Base-by-base conservation (phyloP, 2,888 invertebrate species). In the Papilio gigon region DNA sequence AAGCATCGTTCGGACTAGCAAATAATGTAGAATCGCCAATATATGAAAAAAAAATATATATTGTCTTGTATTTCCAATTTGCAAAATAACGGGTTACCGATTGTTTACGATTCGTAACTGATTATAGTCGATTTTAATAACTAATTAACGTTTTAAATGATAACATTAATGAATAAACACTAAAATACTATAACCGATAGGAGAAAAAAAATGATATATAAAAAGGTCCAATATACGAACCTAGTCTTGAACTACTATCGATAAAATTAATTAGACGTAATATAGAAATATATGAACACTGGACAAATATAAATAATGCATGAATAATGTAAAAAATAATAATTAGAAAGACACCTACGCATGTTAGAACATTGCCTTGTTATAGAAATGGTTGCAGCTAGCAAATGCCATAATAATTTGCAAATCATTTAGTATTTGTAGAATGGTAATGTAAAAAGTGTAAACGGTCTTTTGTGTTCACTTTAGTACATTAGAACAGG, bases 401-500 rank as follows among this genome's bases (percentile, higher is more conserved):
- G 53, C 27, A 25, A 47, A 47, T 22, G 22, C 22, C 20, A 22
- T 50, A 25, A 50, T 14, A 53, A 14, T 27, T 53, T 53, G 14
- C 14, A 50, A 50, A 27, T 14, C n/a, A 50, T 6, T 8, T n/a
- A 27, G 8, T 14, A 20, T 17, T n/a, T 53, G 27, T 27, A 53
- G n/a, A 53, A n/a, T 6, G 53, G 30, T 53, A 11, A 25, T 50
- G 25, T 50, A 17, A 53, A 35, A 53, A 71, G 61, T 50, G 68
- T 77, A 33, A 56, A 77, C 78, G 83, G 86, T 85, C 83, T 80
- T 71, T 65, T 70, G 82, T 84, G 83, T 86, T 84, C 78, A 74
- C 71, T 77, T 80, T 59, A 78, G 66, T 22, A 47, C 47, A 73
- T 74, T 27, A 20, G 47, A 76, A 65, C 3, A 65, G 59, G 67